A percentile compares a stretch with the other conserved stretches of the same genome.
These are phyloP conservation scores for Amphimallon solstitiale DNA, from an alignment of 2,888 invertebrate genomes.

Conservation along the genomic window DNA sequence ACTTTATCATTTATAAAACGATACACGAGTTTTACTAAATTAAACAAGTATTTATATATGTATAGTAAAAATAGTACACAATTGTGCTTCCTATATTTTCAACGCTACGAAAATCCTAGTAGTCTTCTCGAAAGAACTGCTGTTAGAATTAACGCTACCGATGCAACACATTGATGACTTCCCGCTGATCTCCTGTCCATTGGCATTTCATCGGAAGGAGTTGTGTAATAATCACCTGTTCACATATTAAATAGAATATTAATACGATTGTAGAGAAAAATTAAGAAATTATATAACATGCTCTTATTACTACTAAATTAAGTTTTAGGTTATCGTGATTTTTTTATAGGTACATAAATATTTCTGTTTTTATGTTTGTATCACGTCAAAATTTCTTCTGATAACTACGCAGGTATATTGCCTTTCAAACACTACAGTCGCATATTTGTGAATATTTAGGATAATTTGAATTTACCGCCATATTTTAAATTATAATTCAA, in stretches of 20 bases:
- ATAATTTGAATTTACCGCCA: too few relatives aligned
- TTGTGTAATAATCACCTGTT: constrained; percentile 35
- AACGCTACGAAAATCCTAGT: constrained; percentile 44
- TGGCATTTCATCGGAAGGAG: constrained; percentile 30
- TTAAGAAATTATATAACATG: background rate
- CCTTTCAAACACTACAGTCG: too few relatives aligned
- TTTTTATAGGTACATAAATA: too few relatives aligned
- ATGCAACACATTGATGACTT: constrained; percentile 42
- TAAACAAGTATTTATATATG: background rate
- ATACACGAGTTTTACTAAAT: constrained; percentile 30
- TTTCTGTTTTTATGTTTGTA: too few relatives aligned
- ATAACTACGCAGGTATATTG: too few relatives aligned
- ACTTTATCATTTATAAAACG: constrained; percentile 47
- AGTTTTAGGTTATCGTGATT: background rate
- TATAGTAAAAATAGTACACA: constrained; percentile 8
- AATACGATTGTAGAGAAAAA: background rate
- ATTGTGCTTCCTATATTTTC: constrained; percentile 21
- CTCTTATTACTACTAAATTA: background rate
- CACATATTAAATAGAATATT: background rate
- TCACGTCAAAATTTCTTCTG: too few relatives aligned
- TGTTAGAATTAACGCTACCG: constrained; percentile 43
- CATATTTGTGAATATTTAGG: too few relatives aligned
- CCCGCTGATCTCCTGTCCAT: constrained; percentile 37
- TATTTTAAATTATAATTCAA: too few relatives aligned
- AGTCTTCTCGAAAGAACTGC: constrained; percentile 44